Evolutionary conservation across 2,888 invertebrate genomes (phyloP), one percentile per base, ranked within the genome.

Genomic region (Opisthograptis luteolata): DNA sequence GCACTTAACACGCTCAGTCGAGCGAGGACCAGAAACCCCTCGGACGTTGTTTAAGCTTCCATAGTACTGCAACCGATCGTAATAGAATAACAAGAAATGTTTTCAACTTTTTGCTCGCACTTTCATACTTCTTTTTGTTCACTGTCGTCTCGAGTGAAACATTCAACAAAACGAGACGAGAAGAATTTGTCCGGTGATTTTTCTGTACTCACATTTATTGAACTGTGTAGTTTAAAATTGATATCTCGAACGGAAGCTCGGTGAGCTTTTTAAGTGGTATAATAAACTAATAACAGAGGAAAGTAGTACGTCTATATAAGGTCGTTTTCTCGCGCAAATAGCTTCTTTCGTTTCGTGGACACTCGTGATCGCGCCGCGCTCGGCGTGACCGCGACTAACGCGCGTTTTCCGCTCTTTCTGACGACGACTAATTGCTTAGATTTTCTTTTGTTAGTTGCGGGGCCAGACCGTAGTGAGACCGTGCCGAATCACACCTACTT

Each of bases 381-480:
- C 70, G 76, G 53, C 78, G 84, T 88, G 89, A 89, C 89, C 88
- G 88, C 78, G 72, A 74, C 89, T 81, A 90, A 90, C 81, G 75
- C 87, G 84, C 76, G 89, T 90, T 88, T 90, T 89, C 89, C 89
- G 89, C 89, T 89, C 88, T 90, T 90, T 87, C 89, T 82, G 86
- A 82, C 87, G 88, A 82, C 89, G 89, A 88, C 88, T 90, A 90
- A 90, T 90, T 90, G 89, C 89, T 89, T 87, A 87, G 87, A 88
- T 89, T 89, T 90, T 85, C 89, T 88, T 89, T 89, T 87, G 89
- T 88, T 89, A 85, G 88, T 88, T 86, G 84, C 87, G 89, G 85
- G 81, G 85, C 84, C 81, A 79, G 79, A 79, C 74, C 81, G 83
- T 70, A 79, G 79, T 75, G 76, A 71, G 82, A 79, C 87, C 89